Evolutionary conservation across 2,888 invertebrate genomes (phyloP), one percentile per base, ranked within the genome.

Genomic region (Chloroclystis v-ata): DNA sequence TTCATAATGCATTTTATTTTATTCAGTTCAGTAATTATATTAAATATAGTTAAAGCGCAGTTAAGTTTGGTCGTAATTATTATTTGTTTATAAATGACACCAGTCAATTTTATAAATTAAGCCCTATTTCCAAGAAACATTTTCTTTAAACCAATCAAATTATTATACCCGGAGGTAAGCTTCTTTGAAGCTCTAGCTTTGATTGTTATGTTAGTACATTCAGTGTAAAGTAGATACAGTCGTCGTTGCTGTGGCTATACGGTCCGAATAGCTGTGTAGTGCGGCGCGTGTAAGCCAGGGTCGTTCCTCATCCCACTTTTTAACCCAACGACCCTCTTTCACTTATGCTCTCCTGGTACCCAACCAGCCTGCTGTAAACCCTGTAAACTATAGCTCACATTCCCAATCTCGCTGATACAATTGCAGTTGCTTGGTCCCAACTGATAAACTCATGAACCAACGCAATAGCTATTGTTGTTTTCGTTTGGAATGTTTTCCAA

Each of bases 211-310:
- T 33, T 6, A 5, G 32, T 16, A 30, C 14, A 1, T 14, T 32
- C 14, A 66, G 68, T 79, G 81, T 82, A 81, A 80, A 74, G 71
- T 20, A 20, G 5, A 20, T 66, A 72, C 75, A 78, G 72, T 82
- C 79, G 79, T 82, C 81, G 66, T 71, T 75, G 77, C 79, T 76
- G 61, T 79, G 79, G 81, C 69, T 74, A 74, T 72, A 68, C 5
- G 58, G 66, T n/a, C 65, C 62, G 54, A 51, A 48, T 48, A 67
- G 59, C 60, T 48, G 65, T 63, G 54, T 54, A 45, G 29, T 49
- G 40, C 57, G 67, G 71, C 79, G 70, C 78, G 78, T 78, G 82
- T 78, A 78, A 78, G 75, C 73, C 75, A 72, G 69, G 76, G 75
- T 60, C 75, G 54, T 52, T 33, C 28, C 47, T 28, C 46, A 40